Conservation (phyloP, 2,797 vertebrate species). For the Cynopterus sphinx region DNA sequence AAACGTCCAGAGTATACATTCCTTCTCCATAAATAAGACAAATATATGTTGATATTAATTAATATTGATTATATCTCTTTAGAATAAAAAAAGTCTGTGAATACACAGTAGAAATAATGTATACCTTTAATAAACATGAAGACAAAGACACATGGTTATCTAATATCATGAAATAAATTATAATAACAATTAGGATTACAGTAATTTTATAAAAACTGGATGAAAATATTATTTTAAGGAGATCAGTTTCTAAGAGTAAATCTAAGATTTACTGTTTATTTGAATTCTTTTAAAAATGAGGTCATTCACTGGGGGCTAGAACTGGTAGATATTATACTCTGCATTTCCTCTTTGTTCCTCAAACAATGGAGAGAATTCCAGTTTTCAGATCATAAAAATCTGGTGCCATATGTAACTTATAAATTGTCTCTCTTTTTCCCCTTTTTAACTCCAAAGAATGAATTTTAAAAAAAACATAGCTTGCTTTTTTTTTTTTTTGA, state of each 20-base stretch:
- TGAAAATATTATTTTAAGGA: not conserved
- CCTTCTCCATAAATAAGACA: not conserved
- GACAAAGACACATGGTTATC: not conserved
- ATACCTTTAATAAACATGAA: not conserved
- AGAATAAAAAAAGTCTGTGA: not conserved
- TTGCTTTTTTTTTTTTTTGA: not conserved
- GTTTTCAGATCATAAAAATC: not conserved
- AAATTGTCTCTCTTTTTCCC: not conserved
- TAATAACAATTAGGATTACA: not conserved
- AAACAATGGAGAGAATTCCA: not conserved
- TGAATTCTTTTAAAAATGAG: not conserved
- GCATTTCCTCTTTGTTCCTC: not conserved
- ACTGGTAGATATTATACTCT: not conserved
- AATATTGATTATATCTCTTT: not conserved
- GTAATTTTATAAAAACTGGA: not conserved
- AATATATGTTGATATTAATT: not conserved
- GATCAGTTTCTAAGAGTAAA: not conserved
- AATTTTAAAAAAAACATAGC: not conserved
- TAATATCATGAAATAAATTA: not conserved
- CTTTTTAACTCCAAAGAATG: not conserved
- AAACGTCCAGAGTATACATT: not conserved
- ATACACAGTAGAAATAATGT: not conserved
- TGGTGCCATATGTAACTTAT: not conserved
- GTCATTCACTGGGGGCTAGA: fast-evolving
- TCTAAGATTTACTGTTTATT: not conserved